These are phyloP conservation scores for Bilobella aurantiaca DNA, from an alignment of 1,140 invertebrate genomes.

Conservation along the genomic window DNA sequence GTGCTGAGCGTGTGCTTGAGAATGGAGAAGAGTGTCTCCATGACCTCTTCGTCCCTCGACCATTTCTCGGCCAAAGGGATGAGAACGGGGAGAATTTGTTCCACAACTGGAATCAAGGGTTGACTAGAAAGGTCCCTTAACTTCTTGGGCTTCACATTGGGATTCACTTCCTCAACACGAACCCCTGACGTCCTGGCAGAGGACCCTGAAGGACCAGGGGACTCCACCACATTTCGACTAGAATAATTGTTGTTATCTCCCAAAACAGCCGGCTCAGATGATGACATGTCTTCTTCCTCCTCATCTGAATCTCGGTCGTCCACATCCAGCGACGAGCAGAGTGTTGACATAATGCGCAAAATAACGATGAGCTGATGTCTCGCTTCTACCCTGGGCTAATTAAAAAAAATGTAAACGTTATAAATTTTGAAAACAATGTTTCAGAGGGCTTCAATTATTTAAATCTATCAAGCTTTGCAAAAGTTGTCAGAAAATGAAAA, in stretches of 20 bases:
- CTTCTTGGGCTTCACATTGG: conserved; percentile 6
- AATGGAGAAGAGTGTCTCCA: conserved; percentile 30
- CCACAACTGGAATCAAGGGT: conserved; percentile 31
- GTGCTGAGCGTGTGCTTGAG: conserved; percentile 29
- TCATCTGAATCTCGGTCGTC: conserved; percentile 22
- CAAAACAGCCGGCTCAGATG: neutral
- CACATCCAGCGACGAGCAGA: conserved; percentile 28
- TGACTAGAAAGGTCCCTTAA: conserved; percentile 4
- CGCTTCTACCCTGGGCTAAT: conserved; percentile 23
- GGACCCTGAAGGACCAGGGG: neutral
- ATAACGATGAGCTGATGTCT: conserved; percentile 23
- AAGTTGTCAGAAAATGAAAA: conserved; percentile 4
- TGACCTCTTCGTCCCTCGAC: conserved; percentile 30
- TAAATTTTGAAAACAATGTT: too few relatives aligned
- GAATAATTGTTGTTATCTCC: conserved; percentile 23
- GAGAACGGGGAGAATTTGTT: conserved; percentile 33
- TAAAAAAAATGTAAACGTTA: conserved; percentile 8
- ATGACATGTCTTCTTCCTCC: conserved; percentile 20
- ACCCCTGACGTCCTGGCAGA: neutral
- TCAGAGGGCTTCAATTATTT: too few relatives aligned
- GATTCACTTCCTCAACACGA: neutral
- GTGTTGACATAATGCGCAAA: conserved; percentile 27
- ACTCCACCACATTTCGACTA: neutral
- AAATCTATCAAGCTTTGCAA: too few relatives aligned
- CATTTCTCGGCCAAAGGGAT: conserved; percentile 29